phyloP scores from a whole-genome alignment of 2,888 invertebrate species.

The Oscheius onirici region DNA sequence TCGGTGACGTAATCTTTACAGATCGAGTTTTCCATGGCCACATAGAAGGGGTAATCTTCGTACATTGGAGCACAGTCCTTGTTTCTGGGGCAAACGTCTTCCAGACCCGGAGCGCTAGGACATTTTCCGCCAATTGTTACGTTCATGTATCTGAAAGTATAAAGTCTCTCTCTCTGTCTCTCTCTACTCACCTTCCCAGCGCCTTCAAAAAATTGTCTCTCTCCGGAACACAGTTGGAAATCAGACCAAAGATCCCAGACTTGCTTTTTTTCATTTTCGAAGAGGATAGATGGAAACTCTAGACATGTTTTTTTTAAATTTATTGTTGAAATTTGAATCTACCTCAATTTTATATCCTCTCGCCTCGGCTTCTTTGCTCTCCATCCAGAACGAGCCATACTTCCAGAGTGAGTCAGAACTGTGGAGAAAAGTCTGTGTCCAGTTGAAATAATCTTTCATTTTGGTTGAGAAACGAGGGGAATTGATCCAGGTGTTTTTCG shows the following conservation, averaged over 20 bases:
- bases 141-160: conserved; percentile 58
- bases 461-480: background rate
- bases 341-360: conserved; percentile 52
- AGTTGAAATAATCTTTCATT: conserved; percentile 74
- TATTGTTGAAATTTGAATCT: background rate
- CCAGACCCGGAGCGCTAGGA: conserved; percentile 37
- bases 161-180: background rate
- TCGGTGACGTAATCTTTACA: conserved; percentile 70
- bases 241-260: conserved; percentile 62
- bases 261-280: conserved; percentile 54
- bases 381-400: conserved; percentile 71
- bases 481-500: conserved; percentile 44
- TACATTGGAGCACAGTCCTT: conserved; percentile 43
- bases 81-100: conserved; percentile 50
- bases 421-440: conserved; percentile 75
- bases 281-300: conserved; percentile 45
- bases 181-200: conserved; percentile 55
- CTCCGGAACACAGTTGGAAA: conserved; percentile 66
- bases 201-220: conserved; percentile 57
- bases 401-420: conserved; percentile 73
- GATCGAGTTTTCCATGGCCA: conserved; percentile 66
- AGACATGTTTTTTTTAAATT: too few relatives aligned
- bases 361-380: conserved; percentile 50
- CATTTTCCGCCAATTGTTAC: conserved; percentile 66
- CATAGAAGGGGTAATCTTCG: conserved; percentile 63